A percentile compares a stretch with the other conserved stretches of the same genome.
Evolutionary conservation across 2,797 vertebrate genomes (phyloP).

Genomic region (Darevskia mixta): DNA sequence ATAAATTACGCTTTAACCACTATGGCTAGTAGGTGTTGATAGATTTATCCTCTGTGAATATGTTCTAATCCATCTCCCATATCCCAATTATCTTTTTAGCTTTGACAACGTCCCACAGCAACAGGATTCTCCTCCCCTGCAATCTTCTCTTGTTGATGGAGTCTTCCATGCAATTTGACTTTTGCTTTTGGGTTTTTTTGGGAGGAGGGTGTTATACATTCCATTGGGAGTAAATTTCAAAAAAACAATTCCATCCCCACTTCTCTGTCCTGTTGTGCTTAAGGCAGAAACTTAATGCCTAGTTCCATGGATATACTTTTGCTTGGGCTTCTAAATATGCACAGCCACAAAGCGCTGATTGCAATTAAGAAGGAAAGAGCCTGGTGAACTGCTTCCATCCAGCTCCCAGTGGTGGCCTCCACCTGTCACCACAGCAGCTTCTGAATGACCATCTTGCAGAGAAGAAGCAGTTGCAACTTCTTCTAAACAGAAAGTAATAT

Average conservation of each 20-base stretch:
- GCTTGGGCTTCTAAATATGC: neutral
- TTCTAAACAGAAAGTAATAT: too few relatives aligned
- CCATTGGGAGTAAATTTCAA: neutral
- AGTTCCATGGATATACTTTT: neutral
- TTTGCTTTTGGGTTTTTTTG: neutral
- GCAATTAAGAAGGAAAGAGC: neutral
- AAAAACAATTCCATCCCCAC: neutral
- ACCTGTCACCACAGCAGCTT: too few relatives aligned
- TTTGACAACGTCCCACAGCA: constrained; percentile 23
- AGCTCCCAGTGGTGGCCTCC: neutral
- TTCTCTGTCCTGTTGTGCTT: neutral
- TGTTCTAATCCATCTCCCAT: constrained; percentile 33
- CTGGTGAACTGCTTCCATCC: too few relatives aligned
- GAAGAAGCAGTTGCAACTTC: too few relatives aligned
- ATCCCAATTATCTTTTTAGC: constrained; percentile 28
- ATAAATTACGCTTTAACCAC: constrained; percentile 32
- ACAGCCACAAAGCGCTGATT: neutral
- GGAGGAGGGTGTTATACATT: neutral
- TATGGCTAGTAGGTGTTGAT: constrained; percentile 33
- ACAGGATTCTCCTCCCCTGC: neutral
- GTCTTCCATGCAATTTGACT: neutral
- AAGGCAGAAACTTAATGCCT: neutral
- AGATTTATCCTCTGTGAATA: constrained; percentile 36
- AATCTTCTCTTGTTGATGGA: neutral
- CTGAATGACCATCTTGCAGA: too few relatives aligned